Evolutionary conservation across 2,888 invertebrate species (phyloP), one percentile per base, ranked within the genome.

Genomic region (Agriopis marginaria): DNA sequence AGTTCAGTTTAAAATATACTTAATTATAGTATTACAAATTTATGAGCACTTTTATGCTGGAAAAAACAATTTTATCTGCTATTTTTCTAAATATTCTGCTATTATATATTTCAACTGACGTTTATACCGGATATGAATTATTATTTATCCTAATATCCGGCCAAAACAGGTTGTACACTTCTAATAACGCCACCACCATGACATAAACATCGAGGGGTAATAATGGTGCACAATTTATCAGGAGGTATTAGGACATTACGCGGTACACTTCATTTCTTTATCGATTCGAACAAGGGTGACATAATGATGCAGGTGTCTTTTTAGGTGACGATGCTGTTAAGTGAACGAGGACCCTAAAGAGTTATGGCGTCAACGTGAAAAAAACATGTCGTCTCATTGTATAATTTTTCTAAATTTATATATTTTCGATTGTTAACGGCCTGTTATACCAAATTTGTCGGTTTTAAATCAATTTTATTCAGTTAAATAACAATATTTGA

Each of bases 201-300:
- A 39, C 58, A 64, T 63, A 70, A 73, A 72, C 72, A 76, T 72
- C 65, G 73, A 71, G 71, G 71, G 59, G 58, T 53, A 70, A 47
- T 78, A 80, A 82, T 77, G 77, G 72, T 71, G 56, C 39, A 67
- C 73, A 66, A 79, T 82, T 80, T 79, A 68, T 82, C 77, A 76
- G 61, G 50, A 39, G 59, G 64, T 64, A 65, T 71, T 69, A 68
- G 55, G 40, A 50, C 54, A 51, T 58, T 32, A 47, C 44, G 44
- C 53, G n/a, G 53, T 23, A 51, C 58, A 68, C 53, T 68, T 62
- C 56, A 61, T 69, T 55, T 60, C 56, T 60, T 61, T 47, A 65
- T 65, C 62, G 63, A 59, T 32, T 58, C 44, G 39, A 51, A 50
- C 56, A 50, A 42, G 49, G n/a, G 39, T 32, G n/a, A 60, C 32